Evolutionary conservation across 2,113 vertebrate genomes (phyloP), one percentile per base, ranked within the genome.

Genomic region (Brienomyrus longianalis): DNA sequence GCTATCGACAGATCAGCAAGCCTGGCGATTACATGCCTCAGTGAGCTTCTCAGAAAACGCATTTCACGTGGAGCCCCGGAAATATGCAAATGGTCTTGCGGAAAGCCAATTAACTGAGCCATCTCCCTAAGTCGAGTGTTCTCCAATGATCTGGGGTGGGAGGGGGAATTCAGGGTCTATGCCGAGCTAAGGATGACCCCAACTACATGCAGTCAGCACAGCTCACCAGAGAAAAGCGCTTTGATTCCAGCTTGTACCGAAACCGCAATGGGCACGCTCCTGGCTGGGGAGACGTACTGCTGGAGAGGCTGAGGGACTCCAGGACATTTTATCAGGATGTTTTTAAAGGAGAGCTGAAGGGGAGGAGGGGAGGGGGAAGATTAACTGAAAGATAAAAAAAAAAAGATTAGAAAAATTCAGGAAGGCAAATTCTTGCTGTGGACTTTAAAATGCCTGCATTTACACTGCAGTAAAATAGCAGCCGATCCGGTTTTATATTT

Each of bases 91-190:
- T 39, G n/a, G 10, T 35, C 39, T 56, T 56, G 85, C 74, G 13
- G 77, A 89, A 89, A 89, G 50, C 88, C 88, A 83, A 89, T 89
- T 89, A 89, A 83, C 27, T 11, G 11, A 19, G 88, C 15, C 66
- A 19, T 88, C 43, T 88, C 21, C 13, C 50, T 15, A 74, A 39
- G n/a, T 51, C 10, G 13, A n/a, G 51, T 50, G 47, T 89, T n/a
- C 66, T 48, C 27, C 19, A 6, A 47, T 47, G 39, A 74, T 21
- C 19, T 2, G 62, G 62, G 62, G 27, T 8, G 62, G 74, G 35
- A 43, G 31, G 35, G 8, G 35, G 9, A 21, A 9, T 50, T 51
- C 21, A 83, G 70, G 51, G 13, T 31, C 50, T 23, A 50, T 19
- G 50, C 8, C 3, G 48, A 50, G 47, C 50, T 31, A 13, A 9